Evolutionary conservation across 2,113 vertebrate genomes (phyloP).

Genomic region (Nothobranchius kuhntae): DNA sequence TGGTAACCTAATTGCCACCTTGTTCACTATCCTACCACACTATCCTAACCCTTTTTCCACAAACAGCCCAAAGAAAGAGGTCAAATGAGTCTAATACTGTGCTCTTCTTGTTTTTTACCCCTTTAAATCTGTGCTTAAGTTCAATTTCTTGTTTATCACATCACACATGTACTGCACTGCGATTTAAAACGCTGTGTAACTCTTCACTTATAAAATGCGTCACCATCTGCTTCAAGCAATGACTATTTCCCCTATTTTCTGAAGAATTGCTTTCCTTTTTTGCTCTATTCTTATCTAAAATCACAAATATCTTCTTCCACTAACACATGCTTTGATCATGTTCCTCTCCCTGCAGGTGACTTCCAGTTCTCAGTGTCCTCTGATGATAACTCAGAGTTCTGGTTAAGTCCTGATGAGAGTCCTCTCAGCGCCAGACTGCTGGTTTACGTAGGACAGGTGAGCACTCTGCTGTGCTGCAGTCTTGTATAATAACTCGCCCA

Average conservation of each 20-base stretch:
- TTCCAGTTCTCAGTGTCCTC: constrained; percentile 98
- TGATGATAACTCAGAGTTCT: constrained; percentile 97
- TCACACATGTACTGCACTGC: neutral
- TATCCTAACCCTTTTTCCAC: too few relatives aligned
- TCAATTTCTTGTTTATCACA: neutral
- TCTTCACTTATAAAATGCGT: neutral
- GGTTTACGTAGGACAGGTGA: constrained; percentile 93
- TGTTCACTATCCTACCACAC: too few relatives aligned
- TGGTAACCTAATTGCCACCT: too few relatives aligned
- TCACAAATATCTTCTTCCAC: constrained; percentile 21
- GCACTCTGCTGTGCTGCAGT: constrained; percentile 17
- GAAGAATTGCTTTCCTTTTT: neutral
- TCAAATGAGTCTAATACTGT: too few relatives aligned
- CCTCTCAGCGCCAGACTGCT: constrained; percentile 87
- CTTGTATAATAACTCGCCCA: constrained; percentile 10
- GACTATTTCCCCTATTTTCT: neutral
- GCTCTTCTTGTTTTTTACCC: neutral
- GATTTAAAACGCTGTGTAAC: neutral
- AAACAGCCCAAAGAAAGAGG: too few relatives aligned
- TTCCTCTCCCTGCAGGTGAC: constrained; percentile 80
- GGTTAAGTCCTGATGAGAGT: constrained; percentile 91
- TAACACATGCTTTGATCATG: constrained; percentile 31
- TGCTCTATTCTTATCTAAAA: constrained; percentile 11
- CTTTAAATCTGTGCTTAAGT: neutral
- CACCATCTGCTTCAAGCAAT: too few relatives aligned